Evolutionary conservation across 2,888 invertebrate species (phyloP), one percentile per base, ranked within the genome.

Genomic region (Operophtera brumata): DNA sequence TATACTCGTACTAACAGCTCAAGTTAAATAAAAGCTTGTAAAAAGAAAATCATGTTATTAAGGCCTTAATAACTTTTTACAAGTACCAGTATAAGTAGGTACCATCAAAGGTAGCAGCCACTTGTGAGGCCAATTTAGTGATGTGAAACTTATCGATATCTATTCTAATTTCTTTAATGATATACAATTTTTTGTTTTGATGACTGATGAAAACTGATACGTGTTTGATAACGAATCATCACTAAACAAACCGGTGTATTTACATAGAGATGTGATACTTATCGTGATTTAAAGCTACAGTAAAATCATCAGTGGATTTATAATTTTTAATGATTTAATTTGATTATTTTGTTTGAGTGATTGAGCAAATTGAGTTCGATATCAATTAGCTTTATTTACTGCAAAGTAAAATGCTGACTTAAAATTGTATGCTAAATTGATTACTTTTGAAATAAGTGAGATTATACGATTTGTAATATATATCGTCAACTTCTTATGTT

Each of bases 121-220:
- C 78, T 75, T 77, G 80, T 80, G 80, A 66, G 80, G 78, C 59
- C 67, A 13, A 8, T 14, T 43, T 75, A 78, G 76, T 77, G 78
- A 73, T 71, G 76, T 59, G 73, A 72, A 70, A 67, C 59, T 62
- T 59, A 56, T 57, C 59, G 47, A 60, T 53, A 49, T 11, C 20
- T 40, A 37, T 51, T 47, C 12, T 50, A 51, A 64, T 61, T 59
- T 51, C 52, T 46, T 54, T 62, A 59, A 60, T 56, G 42, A 55
- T 37, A 58, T 54, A 57, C 46, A 59, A 61, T 57, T 56, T 57
- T 48, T 55, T 57, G 54, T 54, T 47, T 49, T 46, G 53, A 59
- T 57, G 51, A 48, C 57, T 55, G 59, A 58, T 64, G 62, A 44
- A 64, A 64, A 45, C 42, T 54, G 54, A 64, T 49, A 50, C 49